A percentile compares a stretch with the other conserved stretches of the same genome.
These are phyloP conservation scores for Hydropotes inermis DNA, from an alignment of 2,113 vertebrate species.

Conservation along the genomic window DNA sequence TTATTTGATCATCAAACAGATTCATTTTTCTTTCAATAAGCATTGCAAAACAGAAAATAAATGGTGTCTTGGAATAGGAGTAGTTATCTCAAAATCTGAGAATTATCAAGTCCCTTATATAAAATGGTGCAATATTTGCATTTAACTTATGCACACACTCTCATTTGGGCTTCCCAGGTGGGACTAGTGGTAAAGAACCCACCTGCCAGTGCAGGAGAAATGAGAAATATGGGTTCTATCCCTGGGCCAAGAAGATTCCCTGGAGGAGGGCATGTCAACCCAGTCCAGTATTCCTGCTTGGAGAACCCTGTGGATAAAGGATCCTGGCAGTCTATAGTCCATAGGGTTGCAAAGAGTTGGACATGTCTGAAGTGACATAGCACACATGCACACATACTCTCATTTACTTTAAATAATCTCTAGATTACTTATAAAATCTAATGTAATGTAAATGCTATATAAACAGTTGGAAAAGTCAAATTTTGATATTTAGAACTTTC, in stretches of 20 bases:
- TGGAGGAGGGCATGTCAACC: background rate
- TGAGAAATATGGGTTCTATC: background rate
- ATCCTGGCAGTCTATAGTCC: rapidly evolving
- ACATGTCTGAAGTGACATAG: background rate
- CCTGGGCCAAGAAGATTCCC: background rate
- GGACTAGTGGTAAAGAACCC: background rate
- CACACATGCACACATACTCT: background rate
- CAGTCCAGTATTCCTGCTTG: background rate
- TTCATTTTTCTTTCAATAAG: background rate
- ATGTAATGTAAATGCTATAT: background rate
- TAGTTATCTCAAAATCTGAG: background rate
- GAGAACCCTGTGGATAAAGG: background rate
- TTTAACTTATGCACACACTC: background rate
- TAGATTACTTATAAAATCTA: background rate
- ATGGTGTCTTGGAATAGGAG: background rate
- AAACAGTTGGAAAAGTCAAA: background rate
- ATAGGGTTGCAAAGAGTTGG: background rate
- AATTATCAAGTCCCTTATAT: background rate
- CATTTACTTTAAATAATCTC: background rate
- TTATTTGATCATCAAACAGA: background rate
- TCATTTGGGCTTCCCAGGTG: background rate
- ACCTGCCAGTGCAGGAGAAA: background rate
- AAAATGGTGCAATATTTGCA: background rate
- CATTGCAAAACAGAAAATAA: background rate
- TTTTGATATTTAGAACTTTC: background rate